Percentiles rank a stretch among this genome's conserved stretches.
These are phyloP conservation scores for Eutolmus rufibarbis DNA, from an alignment of 2,888 invertebrate species.

Conservation along the genomic window DNA sequence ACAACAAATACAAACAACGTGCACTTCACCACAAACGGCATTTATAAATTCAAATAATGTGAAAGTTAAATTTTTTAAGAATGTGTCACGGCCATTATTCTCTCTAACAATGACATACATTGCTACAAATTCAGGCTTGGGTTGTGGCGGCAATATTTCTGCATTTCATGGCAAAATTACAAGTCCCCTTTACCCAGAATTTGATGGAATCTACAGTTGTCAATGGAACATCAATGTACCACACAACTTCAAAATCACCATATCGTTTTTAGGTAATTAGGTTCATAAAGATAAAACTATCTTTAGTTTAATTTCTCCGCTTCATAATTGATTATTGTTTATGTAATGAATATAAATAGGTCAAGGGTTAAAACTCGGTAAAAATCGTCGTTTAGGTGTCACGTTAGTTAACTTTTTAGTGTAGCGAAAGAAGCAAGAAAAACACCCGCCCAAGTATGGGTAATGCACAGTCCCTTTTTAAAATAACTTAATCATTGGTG, in stretches of 20 bases:
- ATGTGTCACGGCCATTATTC: neutral
- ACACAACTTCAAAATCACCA: neutral
- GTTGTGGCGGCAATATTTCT: slow-evolving; percentile 74
- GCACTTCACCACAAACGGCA: slow-evolving; percentile 68
- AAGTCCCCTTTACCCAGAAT: slow-evolving; percentile 74
- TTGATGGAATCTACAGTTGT: slow-evolving; percentile 69
- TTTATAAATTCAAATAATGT: slow-evolving; percentile 72
- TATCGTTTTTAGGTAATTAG: too few species aligned
- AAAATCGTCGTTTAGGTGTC: too few species aligned
- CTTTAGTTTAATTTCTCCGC: too few species aligned
- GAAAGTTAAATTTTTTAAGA: neutral
- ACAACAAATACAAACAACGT: slow-evolving; percentile 63
- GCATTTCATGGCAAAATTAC: slow-evolving; percentile 71
- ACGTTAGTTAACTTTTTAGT: too few species aligned
- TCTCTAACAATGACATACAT: slow-evolving; percentile 67
- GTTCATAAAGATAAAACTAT: too few species aligned
- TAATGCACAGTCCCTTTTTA: too few species aligned
- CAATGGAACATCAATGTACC: slow-evolving; percentile 73
- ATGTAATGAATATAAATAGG: too few species aligned
- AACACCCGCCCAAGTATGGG: too few species aligned
- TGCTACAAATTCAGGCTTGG: slow-evolving; percentile 68
- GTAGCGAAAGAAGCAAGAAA: too few species aligned
- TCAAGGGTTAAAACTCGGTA: too few species aligned
- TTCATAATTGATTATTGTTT: too few species aligned
- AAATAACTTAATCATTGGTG: too few species aligned